Evolutionary conservation across 2,113 vertebrate genomes (phyloP).

Genomic region (Burhinus oedicnemus): DNA sequence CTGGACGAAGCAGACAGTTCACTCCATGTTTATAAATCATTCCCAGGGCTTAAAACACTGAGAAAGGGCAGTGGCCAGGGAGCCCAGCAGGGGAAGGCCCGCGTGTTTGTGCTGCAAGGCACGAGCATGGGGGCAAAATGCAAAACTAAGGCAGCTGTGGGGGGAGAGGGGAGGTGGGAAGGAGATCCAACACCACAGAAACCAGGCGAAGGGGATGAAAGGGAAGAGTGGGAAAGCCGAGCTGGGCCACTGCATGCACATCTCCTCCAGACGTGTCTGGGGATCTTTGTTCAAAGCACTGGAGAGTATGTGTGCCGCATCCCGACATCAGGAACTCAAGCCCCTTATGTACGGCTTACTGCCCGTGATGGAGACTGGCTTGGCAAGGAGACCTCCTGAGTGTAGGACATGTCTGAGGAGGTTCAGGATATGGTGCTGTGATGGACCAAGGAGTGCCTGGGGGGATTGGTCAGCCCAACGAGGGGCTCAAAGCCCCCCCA

Average conservation of each 20-base stretch:
- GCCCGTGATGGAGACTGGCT: fast-evolving
- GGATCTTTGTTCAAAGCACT: neutral
- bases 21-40: neutral
- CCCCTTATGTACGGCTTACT: fast-evolving
- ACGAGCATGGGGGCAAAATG: fast-evolving
- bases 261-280: fast-evolving
- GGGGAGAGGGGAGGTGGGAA: neutral
- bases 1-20: neutral
- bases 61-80: neutral
- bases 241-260: fast-evolving
- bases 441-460: fast-evolving
- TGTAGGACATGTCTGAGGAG: fast-evolving
- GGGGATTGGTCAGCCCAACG: fast-evolving
- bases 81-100: neutral
- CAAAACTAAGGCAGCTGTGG: neutral
- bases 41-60: neutral
- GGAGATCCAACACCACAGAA: neutral
- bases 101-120: neutral
- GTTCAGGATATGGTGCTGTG: fast-evolving
- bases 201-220: neutral
- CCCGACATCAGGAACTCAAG: fast-evolving
- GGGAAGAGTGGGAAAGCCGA: neutral
- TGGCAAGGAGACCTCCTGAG: neutral
- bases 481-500: fast-evolving
- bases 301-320: neutral